These are phyloP conservation scores for Morinoia aosen DNA, from an alignment of 2,888 invertebrate species.

Conservation along the genomic window DNA sequence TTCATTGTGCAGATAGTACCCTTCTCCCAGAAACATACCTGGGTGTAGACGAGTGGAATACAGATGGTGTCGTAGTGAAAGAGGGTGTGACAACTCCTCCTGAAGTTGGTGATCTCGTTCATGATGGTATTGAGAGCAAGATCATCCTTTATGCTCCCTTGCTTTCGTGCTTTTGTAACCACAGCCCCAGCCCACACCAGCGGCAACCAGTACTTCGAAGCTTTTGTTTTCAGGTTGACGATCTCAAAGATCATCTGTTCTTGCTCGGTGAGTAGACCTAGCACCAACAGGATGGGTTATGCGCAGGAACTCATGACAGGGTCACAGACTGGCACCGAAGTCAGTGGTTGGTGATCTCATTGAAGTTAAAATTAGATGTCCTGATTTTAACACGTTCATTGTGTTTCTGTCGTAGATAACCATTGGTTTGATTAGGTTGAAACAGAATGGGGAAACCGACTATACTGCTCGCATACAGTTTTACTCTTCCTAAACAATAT, in stretches of 20 bases:
- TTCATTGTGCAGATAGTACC: no score
- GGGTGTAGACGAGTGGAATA: conserved; percentile 64
- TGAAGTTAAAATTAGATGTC: not conserved
- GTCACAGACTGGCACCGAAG: conserved; percentile 34
- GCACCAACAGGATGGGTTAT: not conserved
- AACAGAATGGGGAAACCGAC: no score
- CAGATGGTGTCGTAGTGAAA: conserved; percentile 87
- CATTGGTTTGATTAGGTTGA: no score
- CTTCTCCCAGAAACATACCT: conserved; percentile 52
- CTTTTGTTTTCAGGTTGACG: conserved; percentile 87
- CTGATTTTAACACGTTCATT: no score
- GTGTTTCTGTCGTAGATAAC: no score
- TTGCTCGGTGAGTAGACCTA: conserved; percentile 90
- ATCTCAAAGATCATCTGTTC: conserved; percentile 92
- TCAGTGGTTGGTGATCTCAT: conserved; percentile 66
- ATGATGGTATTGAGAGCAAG: conserved; percentile 93
- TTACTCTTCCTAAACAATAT: no score
- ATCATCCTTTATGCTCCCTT: conserved; percentile 87
- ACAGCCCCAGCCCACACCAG: conserved; percentile 93
- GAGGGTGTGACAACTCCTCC: conserved; percentile 84
- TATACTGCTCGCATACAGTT: no score
- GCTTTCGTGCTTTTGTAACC: conserved; percentile 88
- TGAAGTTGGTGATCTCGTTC: conserved; percentile 89
- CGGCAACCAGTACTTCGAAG: conserved; percentile 95
- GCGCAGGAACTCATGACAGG: no score